Conservation (phyloP, 2,888 invertebrate genomes). For the Lithodes maja region DNA sequence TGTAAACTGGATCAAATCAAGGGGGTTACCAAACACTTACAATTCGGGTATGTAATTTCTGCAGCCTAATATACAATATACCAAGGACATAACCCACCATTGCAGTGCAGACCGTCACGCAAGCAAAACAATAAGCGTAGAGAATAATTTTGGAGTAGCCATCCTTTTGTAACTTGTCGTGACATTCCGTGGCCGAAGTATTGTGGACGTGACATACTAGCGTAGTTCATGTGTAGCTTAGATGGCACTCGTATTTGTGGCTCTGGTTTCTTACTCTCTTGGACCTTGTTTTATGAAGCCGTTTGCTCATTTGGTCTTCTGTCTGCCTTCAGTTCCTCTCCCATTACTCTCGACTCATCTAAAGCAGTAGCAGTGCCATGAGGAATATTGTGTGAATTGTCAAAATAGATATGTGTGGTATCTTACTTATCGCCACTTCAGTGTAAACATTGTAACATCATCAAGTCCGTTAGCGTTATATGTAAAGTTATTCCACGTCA, state of each 20-base stretch:
- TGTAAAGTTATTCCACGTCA: too few species aligned
- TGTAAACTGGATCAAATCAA: too few species aligned
- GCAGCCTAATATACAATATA: background rate
- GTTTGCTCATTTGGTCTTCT: too few species aligned
- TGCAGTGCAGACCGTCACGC: background rate
- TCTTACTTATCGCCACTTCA: background rate
- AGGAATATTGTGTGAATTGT: background rate
- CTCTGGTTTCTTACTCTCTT: background rate
- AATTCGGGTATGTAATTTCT: background rate
- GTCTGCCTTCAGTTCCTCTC: background rate
- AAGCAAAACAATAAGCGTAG: background rate
- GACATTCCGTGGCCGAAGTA: background rate
- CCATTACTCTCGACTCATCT: background rate
- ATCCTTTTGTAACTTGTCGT: background rate
- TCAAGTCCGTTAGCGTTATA: background rate
- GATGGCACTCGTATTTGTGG: background rate
- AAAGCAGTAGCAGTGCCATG: background rate
- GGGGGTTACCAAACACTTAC: too few species aligned
- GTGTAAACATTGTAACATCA: background rate
- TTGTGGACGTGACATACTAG: slow-evolving; percentile 1
- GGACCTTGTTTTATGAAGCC: too few species aligned
- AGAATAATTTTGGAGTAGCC: background rate
- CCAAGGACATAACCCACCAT: background rate
- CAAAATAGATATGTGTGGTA: background rate
- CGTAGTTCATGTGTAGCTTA: background rate